Conservation (phyloP, 35 echinoderm and acorn worm species). For the Anneissia japonica region DNA sequence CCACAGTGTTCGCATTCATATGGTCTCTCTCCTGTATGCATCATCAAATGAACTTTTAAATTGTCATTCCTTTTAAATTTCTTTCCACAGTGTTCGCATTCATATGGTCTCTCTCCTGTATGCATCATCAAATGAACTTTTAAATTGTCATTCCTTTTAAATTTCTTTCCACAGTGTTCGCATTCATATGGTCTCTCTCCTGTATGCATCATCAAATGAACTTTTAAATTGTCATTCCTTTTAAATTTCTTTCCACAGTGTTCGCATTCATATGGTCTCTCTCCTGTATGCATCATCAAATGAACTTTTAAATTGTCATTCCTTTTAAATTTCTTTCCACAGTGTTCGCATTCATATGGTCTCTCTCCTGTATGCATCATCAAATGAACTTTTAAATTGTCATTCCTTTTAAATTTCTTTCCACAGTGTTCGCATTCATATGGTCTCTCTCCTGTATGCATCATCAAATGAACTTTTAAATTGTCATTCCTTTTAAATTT, state of each 20-base stretch:
- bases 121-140: background rate
- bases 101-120: background rate
- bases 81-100: conserved; percentile 6
- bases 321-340: background rate
- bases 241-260: too few relatives aligned
- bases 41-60: background rate
- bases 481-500: background rate
- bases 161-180: background rate
- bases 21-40: background rate
- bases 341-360: background rate
- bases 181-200: background rate
- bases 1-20: conserved; percentile 3
- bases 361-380: background rate
- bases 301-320: background rate
- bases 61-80: background rate
- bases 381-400: background rate
- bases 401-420: background rate
- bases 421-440: background rate
- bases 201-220: too few relatives aligned
- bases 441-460: background rate
- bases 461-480: background rate
- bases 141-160: background rate
- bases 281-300: too few relatives aligned
- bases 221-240: too few relatives aligned
- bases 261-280: too few relatives aligned